These are phyloP conservation scores for Gymnoscopelus microlampas DNA, from an alignment of 2,797 vertebrate genomes.

Conservation along the genomic window DNA sequence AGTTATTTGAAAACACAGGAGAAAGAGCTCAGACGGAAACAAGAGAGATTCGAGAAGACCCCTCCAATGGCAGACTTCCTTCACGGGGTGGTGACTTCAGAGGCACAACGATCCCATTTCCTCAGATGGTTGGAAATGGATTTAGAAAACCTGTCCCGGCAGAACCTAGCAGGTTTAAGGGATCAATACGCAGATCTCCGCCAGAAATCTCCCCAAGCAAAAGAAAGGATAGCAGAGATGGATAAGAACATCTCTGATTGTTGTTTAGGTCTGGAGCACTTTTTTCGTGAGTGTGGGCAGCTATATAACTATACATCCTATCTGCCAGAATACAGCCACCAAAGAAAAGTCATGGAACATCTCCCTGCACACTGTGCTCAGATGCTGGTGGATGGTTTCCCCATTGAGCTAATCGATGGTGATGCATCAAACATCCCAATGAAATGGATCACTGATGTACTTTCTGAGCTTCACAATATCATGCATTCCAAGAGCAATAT, in stretches of 20 bases:
- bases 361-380: slow-evolving; percentile 67
- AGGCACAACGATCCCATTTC: slow-evolving; percentile 63
- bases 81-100: slow-evolving; percentile 33
- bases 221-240: slow-evolving; percentile 32
- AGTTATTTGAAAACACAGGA: slow-evolving; percentile 44
- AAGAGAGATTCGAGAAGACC: slow-evolving; percentile 45
- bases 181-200: slow-evolving; percentile 40
- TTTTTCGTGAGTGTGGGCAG: slow-evolving; percentile 55
- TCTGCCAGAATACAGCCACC: slow-evolving; percentile 30
- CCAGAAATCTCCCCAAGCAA: not conserved
- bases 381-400: slow-evolving; percentile 72
- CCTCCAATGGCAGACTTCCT: slow-evolving; percentile 63
- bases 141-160: slow-evolving; percentile 52
- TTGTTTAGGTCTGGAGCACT: slow-evolving; percentile 41
- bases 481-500: slow-evolving; percentile 60
- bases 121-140: slow-evolving; percentile 77
- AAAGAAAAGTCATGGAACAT: slow-evolving; percentile 45
- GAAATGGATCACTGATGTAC: slow-evolving; percentile 71
- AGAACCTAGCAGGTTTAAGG: slow-evolving; percentile 48
- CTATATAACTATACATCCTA: slow-evolving; percentile 60
- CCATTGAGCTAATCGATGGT: slow-evolving; percentile 77
- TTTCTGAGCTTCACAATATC: slow-evolving; percentile 61
- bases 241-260: slow-evolving; percentile 52
- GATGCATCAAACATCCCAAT: slow-evolving; percentile 71
- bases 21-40: slow-evolving; percentile 51